These are phyloP conservation scores for Machimus atricapillus DNA, from an alignment of 2,888 invertebrate species.

Conservation along the genomic window DNA sequence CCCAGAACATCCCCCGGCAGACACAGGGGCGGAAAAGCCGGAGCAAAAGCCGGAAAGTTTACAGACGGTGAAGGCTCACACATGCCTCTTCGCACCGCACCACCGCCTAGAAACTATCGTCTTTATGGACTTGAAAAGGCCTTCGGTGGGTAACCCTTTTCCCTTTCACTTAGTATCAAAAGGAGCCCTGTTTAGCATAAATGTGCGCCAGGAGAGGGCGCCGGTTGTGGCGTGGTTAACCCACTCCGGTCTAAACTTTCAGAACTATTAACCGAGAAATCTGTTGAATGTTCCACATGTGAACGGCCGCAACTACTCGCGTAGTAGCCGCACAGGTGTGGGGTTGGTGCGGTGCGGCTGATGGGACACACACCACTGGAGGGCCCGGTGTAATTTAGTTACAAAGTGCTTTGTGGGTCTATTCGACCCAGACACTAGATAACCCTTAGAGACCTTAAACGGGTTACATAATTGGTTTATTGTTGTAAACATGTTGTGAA, in stretches of 20 bases:
- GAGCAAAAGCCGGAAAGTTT: slow-evolving; percentile 23
- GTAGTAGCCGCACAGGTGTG: slow-evolving; percentile 4
- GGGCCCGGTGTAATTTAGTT: slow-evolving; percentile 21
- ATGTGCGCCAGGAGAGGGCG: slow-evolving; percentile 11
- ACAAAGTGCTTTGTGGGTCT: slow-evolving; percentile 16
- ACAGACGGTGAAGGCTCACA: background rate
- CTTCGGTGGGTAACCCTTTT: slow-evolving; percentile 32
- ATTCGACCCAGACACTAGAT: background rate
- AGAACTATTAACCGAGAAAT: slow-evolving; percentile 27
- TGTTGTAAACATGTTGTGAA: slow-evolving; percentile 10
- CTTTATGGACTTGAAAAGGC: slow-evolving; percentile 33
- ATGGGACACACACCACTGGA: background rate
- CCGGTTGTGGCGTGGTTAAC: background rate
- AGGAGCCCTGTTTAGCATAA: slow-evolving; percentile 28
- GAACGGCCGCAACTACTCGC: slow-evolving; percentile 16
- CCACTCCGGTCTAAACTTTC: background rate
- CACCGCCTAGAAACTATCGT: slow-evolving; percentile 25
- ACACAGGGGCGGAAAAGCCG: background rate
- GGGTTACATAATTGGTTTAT: slow-evolving; percentile 23
- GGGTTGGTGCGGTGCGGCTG: background rate
- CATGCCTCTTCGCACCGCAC: background rate
- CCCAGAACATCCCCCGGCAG: background rate
- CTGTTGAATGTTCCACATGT: slow-evolving; percentile 24
- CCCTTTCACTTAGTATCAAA: slow-evolving; percentile 32
- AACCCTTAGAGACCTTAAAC: slow-evolving; percentile 13